Conservation (phyloP, 2,113 vertebrate genomes). For the Electrona antarctica region DNA sequence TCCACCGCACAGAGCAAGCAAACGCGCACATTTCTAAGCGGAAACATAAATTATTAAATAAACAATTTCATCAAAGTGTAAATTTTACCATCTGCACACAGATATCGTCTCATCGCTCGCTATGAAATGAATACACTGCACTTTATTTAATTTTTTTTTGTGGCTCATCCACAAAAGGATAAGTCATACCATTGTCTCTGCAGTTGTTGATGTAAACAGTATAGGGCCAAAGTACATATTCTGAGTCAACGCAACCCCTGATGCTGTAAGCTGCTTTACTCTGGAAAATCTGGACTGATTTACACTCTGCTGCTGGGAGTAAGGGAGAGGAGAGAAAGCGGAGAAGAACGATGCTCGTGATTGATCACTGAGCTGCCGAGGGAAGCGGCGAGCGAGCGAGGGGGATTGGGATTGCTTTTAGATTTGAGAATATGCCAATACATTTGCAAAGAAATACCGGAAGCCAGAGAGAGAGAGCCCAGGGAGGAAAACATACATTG, state of each 20-base stretch:
- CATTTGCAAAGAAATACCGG: slow-evolving; percentile 61
- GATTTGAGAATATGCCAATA: slow-evolving; percentile 70
- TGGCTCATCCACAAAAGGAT: slow-evolving; percentile 2
- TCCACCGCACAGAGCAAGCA: slow-evolving; percentile 29
- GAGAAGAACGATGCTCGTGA: slow-evolving; percentile 62
- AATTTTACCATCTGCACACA: slow-evolving; percentile 38
- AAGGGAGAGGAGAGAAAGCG: slow-evolving; percentile 41
- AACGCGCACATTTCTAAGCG: slow-evolving; percentile 8
- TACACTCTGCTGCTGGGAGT: slow-evolving; percentile 47
- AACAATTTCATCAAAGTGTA: slow-evolving; percentile 32
- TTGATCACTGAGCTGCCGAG: slow-evolving; percentile 65
- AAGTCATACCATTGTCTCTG: slow-evolving; percentile 25
- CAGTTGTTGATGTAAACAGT: slow-evolving; percentile 26
- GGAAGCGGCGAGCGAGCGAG: slow-evolving; percentile 39
- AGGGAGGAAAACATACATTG: slow-evolving; percentile 24
- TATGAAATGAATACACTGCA: not conserved
- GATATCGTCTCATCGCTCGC: slow-evolving; percentile 23
- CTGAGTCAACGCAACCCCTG: slow-evolving; percentile 34
- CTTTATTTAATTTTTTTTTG: not conserved
- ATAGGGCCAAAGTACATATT: slow-evolving; percentile 48
- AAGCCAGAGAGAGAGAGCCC: slow-evolving; percentile 41
- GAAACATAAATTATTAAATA: slow-evolving; percentile 54
- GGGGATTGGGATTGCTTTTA: slow-evolving; percentile 53
- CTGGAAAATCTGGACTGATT: slow-evolving; percentile 59
- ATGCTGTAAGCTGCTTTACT: slow-evolving; percentile 58